Percentiles rank a stretch among this genome's conserved stretches.
These are phyloP conservation scores for Casuarius casuarius DNA, from an alignment of 2,113 vertebrate species.

Conservation along the genomic window DNA sequence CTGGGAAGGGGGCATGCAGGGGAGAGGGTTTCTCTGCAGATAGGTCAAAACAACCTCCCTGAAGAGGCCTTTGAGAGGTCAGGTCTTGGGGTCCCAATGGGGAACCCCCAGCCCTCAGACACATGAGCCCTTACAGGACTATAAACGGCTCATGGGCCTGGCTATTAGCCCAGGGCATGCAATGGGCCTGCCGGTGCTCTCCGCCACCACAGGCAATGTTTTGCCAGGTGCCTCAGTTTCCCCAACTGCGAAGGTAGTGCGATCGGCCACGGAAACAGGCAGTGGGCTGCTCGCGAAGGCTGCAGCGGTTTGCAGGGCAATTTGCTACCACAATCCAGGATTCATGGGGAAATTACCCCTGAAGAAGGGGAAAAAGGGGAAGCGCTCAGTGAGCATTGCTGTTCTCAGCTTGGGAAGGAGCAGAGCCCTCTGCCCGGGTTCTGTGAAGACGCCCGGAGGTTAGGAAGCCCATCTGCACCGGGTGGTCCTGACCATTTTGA, in stretches of 20 bases:
- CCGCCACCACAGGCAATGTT: fast-evolving
- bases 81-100: neutral
- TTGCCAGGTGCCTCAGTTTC: neutral
- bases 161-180: neutral
- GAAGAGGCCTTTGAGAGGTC: neutral
- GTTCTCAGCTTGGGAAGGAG: neutral
- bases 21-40: too few species aligned
- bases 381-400: neutral
- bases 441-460: neutral
- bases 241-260: neutral
- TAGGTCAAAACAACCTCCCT: neutral
- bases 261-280: fast-evolving
- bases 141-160: neutral
- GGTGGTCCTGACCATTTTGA: neutral
- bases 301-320: neutral
- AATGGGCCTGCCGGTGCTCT: neutral
- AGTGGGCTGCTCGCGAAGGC: fast-evolving
- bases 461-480: neutral
- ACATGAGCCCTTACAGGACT: neutral
- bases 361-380: neutral
- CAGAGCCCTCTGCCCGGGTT: neutral
- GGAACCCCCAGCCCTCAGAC: neutral
- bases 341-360: neutral
- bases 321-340: too few species aligned
- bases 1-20: neutral